Base-by-base conservation (phyloP, 2,113 vertebrate genomes). In the Neolamprologus caudopunctatus region DNA sequence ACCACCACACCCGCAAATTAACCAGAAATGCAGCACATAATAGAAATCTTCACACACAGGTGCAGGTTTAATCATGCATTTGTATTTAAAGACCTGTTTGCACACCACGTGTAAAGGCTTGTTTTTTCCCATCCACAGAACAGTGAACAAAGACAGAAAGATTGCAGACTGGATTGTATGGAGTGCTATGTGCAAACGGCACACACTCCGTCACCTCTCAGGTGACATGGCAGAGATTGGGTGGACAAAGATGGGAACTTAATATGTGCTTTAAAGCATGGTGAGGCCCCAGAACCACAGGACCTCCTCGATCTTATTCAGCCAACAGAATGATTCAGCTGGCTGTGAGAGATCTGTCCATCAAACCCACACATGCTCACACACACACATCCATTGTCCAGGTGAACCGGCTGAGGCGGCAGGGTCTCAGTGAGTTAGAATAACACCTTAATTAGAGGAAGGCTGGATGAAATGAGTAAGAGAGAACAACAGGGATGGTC, bases 191-290 rank as follows among this genome's bases (percentile, higher is more conserved):
- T 73, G 5, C 81, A 85, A 26, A n/a, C 53, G 40, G 35, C 78
- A 79, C 89, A 84, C 89, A 86, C 86, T 37, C 71, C 1, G 35
- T 5, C 10, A 4, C 75, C 79, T 90, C 92, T 94, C 92, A 55
- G 92, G 91, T 96, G 91, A 93, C 93, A 88, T 3, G 75, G 90
- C 93, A 93, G 73, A 95, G 95, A 94, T 94, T 95, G 91, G 86
- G 33, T 85, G 86, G 85, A 94, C 93, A 93, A 93, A 95, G 92
- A 68, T 16, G 16, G 95, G 58, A 95, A 95, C 88, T 80, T 45
- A 83, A 96, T 94, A 93, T 58, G 54, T 16, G 81, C 80, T 89
- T 92, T 83, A 90, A 93, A 92, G 87, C 17, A 28, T 13, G 80
- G 24, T 13, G 55, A 86, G 50, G 40, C 88, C 85, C 79, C 40